Evolutionary conservation across 1,140 invertebrate species (phyloP), one percentile per base, ranked within the genome.

Genomic region (Heliconius congener): DNA sequence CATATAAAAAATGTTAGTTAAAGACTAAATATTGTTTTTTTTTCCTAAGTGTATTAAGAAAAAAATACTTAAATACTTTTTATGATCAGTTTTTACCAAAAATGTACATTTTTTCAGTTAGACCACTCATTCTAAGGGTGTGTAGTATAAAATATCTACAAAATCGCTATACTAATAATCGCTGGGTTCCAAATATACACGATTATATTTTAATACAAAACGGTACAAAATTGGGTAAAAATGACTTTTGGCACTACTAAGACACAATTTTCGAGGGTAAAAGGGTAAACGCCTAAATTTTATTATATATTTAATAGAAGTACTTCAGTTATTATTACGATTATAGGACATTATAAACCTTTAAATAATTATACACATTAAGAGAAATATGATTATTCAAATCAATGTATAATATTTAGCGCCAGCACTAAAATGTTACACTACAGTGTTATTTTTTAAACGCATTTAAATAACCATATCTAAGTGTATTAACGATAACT

Each of bases 231-330:
- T 79, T 83, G 82, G 85, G 83, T 84, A 84, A 76, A 90, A 85
- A 81, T 80, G 57, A 81, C 84, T 85, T 52, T 91, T 91, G 89
- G 90, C 90, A 90, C 90, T 90, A 91, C 84, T 89, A 90, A 91
- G 89, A 91, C 90, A 91, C 90, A 84, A 89, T 87, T 66, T 88
- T 84, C 81, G 83, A 83, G 84, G 83, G 79, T 85, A 81, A 70
- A 73, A 75, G 74, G 79, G 83, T 76, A 76, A 50, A 50, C 34
- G 71, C 76, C 71, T 81, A 74, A 73, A 80, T 80, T 30, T 37
- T 52, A 52, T 52, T 27, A 74, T 11, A 74, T 74, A 50, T 50
- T 73, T 55, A 34, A 46, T 46, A 74, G n/a, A 74, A 74, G 27
- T 50, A 55, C 9, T 34, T 55, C 60, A 66, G n/a, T 30, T 66